These are phyloP conservation scores for Bergia puertoricense DNA, from an alignment of 92 coral and sea anemone species.

Conservation along the genomic window DNA sequence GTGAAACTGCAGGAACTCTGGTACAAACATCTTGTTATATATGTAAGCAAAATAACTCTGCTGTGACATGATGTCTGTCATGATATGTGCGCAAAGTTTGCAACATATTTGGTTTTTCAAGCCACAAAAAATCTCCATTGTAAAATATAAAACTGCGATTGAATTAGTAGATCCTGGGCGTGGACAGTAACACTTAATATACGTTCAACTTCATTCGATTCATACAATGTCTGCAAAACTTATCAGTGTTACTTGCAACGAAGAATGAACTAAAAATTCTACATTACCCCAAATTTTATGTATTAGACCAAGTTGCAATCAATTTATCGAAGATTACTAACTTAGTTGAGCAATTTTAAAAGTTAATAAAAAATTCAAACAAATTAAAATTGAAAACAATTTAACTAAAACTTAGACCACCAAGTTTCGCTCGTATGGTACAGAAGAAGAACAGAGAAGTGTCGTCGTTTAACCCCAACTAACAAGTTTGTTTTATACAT, in stretches of 20 bases:
- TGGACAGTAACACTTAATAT: background rate
- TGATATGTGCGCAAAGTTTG: no score
- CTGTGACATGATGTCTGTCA: background rate
- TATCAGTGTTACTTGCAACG: background rate
- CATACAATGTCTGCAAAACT: no score
- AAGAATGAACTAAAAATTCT: no score
- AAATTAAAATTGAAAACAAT: background rate
- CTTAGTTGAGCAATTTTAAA: background rate
- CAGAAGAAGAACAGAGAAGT: background rate
- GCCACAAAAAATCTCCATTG: background rate
- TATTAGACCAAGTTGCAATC: background rate
- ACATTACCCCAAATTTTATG: background rate
- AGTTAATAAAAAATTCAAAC: conserved; percentile 8
- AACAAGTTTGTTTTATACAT: background rate
- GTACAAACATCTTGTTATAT: no score
- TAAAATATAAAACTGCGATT: no score
- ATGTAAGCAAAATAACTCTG: no score
- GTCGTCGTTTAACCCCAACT: background rate
- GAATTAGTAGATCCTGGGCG: background rate
- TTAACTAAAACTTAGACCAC: background rate
- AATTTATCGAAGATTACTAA: background rate
- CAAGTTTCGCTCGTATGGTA: background rate
- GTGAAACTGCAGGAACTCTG: no score
- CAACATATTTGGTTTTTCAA: background rate
- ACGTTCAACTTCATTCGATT: no score